Percentiles rank a stretch among this genome's conserved stretches.
Evolutionary conservation across 1,140 invertebrate species (phyloP).

Genomic region (Ostrea edulis): DNA sequence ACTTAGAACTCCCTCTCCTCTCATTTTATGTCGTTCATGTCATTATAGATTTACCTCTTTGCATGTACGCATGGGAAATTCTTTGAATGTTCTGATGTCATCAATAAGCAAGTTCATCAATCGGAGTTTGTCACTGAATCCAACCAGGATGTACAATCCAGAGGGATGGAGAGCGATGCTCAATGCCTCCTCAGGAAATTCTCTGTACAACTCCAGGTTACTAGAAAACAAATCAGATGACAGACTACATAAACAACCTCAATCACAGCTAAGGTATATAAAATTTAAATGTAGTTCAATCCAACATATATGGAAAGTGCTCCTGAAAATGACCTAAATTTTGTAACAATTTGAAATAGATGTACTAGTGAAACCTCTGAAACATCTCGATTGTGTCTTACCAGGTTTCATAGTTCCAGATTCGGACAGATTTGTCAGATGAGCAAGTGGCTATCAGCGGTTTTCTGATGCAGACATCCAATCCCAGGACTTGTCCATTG

Average conservation of each 20-base stretch:
- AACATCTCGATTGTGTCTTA: conserved; percentile 48
- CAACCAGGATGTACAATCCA: conserved; percentile 91
- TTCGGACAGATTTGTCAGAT: conserved; percentile 88
- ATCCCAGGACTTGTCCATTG: conserved; percentile 87
- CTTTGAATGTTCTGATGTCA: conserved; percentile 88
- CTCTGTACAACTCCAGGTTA: conserved; percentile 87
- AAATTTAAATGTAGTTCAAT: no score
- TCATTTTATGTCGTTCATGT: no score
- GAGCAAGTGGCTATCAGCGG: conserved; percentile 92
- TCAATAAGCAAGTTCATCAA: conserved; percentile 92
- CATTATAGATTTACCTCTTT: conserved; percentile 77
- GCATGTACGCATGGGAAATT: conserved; percentile 88
- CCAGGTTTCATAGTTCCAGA: conserved; percentile 93
- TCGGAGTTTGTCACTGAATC: conserved; percentile 93
- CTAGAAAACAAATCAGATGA: conserved; percentile 61
- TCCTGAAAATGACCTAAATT: no score
- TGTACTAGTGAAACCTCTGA: no score
- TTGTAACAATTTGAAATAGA: no score
- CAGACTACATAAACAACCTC: not conserved
- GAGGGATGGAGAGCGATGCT: conserved; percentile 89
- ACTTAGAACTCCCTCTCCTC: no score
- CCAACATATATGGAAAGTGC: no score
- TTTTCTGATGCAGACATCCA: conserved; percentile 93
- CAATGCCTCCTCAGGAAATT: conserved; percentile 90
- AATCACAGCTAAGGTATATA: no score